Percentiles rank a stretch among this genome's conserved stretches.
phyloP scores from a whole-genome alignment of 2,888 invertebrate species.

The Nymphalis polychloros region DNA sequence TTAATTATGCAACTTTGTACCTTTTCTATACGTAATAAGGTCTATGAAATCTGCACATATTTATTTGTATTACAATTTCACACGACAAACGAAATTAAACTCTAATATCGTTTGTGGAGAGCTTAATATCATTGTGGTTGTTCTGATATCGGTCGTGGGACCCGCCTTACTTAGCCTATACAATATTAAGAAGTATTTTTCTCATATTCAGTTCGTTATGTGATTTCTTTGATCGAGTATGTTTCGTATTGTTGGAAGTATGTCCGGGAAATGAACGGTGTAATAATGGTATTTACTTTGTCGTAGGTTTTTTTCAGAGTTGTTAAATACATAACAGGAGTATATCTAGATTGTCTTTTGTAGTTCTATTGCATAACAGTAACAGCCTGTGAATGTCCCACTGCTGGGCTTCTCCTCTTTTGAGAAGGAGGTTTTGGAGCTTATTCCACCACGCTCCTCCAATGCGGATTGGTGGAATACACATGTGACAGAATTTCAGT shows the following conservation, averaged over 20 bases:
- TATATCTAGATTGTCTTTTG: neutral
- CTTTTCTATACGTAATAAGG: slow-evolving; percentile 7
- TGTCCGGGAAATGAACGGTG: slow-evolving; percentile 26
- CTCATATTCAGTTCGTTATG: slow-evolving; percentile 35
- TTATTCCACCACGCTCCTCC: too few relatives aligned
- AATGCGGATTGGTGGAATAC: too few relatives aligned
- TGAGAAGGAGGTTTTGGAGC: too few relatives aligned
- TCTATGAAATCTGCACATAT: neutral
- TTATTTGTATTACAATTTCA: neutral
- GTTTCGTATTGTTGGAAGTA: slow-evolving; percentile 31
- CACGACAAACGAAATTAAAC: slow-evolving; percentile 7
- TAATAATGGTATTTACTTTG: slow-evolving; percentile 13
- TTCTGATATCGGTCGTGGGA: slow-evolving; percentile 28
- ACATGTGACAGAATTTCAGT: too few relatives aligned
- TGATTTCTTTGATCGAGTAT: slow-evolving; percentile 34
- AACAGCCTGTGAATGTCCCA: too few relatives aligned
- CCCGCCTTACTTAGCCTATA: slow-evolving; percentile 27
- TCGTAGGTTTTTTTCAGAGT: neutral
- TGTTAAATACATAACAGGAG: neutral
- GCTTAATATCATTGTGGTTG: slow-evolving; percentile 1
- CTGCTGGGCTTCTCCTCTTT: too few relatives aligned
- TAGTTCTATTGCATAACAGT: neutral
- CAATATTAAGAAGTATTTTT: slow-evolving; percentile 32
- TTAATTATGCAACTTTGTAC: slow-evolving; percentile 17
- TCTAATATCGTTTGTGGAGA: neutral